These are phyloP conservation scores for Tachuris rubrigastra DNA, from an alignment of 2,113 vertebrate genomes.

Conservation along the genomic window DNA sequence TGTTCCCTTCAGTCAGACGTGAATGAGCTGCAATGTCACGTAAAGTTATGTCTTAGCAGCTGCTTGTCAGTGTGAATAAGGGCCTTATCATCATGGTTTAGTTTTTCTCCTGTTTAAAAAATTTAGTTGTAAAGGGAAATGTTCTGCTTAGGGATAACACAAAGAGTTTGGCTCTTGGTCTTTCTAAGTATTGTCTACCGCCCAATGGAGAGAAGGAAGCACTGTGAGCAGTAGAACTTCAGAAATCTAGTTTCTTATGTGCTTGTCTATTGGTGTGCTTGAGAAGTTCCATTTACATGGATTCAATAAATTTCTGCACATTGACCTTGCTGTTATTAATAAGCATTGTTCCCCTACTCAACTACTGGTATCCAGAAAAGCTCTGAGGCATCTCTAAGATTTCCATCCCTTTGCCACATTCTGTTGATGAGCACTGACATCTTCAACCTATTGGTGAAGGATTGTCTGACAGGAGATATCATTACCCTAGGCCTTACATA, in stretches of 20 bases:
- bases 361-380: not conserved
- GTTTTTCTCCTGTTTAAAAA: not conserved
- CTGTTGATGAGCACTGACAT: rapidly evolving
- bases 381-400: not conserved
- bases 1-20: not conserved
- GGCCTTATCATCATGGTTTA: not conserved
- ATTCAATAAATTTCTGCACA: not conserved
- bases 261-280: not conserved
- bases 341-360: not conserved
- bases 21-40: not conserved
- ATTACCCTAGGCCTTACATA: not conserved
- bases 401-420: not conserved
- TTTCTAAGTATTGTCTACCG: not conserved
- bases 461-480: not conserved
- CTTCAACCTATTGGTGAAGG: not conserved
- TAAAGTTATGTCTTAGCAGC: not conserved
- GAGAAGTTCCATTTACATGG: not conserved
- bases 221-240: not conserved
- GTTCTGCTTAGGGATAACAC: not conserved
- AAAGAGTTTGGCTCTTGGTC: not conserved
- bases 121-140: not conserved
- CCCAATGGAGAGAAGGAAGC: not conserved
- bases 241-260: not conserved
- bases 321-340: not conserved
- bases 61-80: not conserved